Percentiles rank a stretch among this genome's conserved stretches.
Conservation (phyloP, 2,888 invertebrate species). For the Acleris cristana region DNA sequence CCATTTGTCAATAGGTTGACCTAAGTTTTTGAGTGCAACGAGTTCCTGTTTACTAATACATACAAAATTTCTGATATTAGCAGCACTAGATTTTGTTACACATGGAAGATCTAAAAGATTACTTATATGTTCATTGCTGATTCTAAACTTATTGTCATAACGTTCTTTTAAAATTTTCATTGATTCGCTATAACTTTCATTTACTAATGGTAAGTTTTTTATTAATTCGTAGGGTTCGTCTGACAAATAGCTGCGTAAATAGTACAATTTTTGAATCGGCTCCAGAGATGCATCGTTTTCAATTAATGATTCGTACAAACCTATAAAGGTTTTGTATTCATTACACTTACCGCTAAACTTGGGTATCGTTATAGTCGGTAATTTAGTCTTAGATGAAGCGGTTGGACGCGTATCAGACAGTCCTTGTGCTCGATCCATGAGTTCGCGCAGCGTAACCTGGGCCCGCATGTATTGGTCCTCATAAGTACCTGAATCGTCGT, state of each 20-base stretch:
- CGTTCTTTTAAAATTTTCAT: slow-evolving; percentile 15
- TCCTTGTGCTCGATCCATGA: too few relatives aligned
- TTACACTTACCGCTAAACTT: too few relatives aligned
- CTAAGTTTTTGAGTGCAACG: slow-evolving; percentile 9
- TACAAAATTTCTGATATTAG: slow-evolving; percentile 23
- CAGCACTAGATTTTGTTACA: too few relatives aligned
- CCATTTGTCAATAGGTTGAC: background rate
- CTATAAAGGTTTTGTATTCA: slow-evolving; percentile 18
- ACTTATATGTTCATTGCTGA: slow-evolving; percentile 15
- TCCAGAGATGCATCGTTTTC: background rate
- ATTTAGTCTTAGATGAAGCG: too few relatives aligned
- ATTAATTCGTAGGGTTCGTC: slow-evolving; percentile 24
- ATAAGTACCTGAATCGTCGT: too few relatives aligned
- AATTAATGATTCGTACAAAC: slow-evolving; percentile 14
- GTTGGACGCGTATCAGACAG: too few relatives aligned
- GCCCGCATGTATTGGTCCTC: too few relatives aligned
- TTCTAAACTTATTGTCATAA: slow-evolving; percentile 23
- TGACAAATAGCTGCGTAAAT: slow-evolving; percentile 14
- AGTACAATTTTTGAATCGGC: slow-evolving; percentile 24
- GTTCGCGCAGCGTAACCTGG: too few relatives aligned
- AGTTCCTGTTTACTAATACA: slow-evolving; percentile 14
- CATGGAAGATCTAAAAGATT: slow-evolving; percentile 29
- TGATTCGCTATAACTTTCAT: slow-evolving; percentile 12
- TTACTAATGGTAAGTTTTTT: slow-evolving; percentile 25
- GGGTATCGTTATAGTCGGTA: too few relatives aligned